These are phyloP conservation scores for Phylloscopus trochiloides DNA, from an alignment of 2,113 vertebrate genomes.

Conservation along the genomic window DNA sequence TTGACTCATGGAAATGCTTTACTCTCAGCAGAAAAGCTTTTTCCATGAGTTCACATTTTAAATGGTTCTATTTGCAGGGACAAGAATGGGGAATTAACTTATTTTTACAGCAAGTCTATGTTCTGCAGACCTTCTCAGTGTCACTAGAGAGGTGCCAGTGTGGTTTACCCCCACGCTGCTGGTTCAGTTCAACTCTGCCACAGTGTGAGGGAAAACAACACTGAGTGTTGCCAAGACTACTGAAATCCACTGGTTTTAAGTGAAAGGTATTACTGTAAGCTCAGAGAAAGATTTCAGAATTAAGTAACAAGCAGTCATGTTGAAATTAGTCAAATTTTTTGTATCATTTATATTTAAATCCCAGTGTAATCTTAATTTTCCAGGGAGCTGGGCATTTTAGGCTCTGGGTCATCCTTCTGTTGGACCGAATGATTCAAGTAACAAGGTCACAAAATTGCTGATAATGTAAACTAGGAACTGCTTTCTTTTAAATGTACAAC, in stretches of 20 bases:
- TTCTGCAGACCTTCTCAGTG: neutral
- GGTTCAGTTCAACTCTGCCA: neutral
- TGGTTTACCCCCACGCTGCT: neutral
- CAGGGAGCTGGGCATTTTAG: neutral
- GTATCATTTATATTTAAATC: neutral
- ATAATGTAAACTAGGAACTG: neutral
- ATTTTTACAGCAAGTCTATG: neutral
- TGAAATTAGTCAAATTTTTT: neutral
- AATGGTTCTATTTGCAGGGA: neutral
- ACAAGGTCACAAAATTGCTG: neutral
- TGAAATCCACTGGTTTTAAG: neutral
- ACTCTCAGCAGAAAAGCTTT: neutral
- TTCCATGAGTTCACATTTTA: neutral
- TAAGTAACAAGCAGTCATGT: neutral
- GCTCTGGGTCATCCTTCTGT: neutral
- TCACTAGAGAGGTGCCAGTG: neutral
- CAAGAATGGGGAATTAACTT: neutral
- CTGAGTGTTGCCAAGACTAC: neutral
- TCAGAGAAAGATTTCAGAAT: neutral
- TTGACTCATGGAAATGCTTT: neutral
- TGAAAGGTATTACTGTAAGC: neutral
- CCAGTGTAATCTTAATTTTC: neutral
- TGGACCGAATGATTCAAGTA: neutral
- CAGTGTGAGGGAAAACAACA: neutral
- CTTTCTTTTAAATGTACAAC: neutral